Base-by-base conservation (phyloP, 2,113 vertebrate genomes). In the Ameiurus melas region DNA sequence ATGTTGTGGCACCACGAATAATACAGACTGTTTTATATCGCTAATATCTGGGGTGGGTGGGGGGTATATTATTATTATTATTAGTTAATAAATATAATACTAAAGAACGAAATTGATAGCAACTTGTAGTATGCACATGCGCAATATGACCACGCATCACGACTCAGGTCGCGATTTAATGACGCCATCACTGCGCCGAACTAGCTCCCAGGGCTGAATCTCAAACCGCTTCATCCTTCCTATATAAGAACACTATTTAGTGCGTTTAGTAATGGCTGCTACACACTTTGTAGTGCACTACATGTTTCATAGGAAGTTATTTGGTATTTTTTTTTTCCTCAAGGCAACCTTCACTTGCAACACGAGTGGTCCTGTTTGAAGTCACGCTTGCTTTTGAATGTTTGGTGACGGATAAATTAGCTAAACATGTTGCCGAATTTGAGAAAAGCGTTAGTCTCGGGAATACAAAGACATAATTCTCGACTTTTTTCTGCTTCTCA, bases 81-180 rank as follows among this genome's bases (percentile, higher is more conserved):
- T 7, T 78, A 27, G 12, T 47, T n/a, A 10, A 20, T 47, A 55
- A 57, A 57, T 33, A 30, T 33, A 57, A 33, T 20, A 22, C 53
- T 36, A 6, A 79, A 55, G 5, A 55, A n/a, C 22, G 5, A 47
- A 20, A 5, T 1, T 4, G 0, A 47, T 47, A 47, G 43, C 0
- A 47, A 47, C 43, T 47, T 47, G 43, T 47, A 47, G 43, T 7
- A 7, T 8, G 78, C n/a, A 51, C 51, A 80, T 30, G 78, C 19
- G 78, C 51, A 80, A 30, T 20, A 51, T 22, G 7, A 75, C 16
- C 71, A 75, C 39, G 70, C 43, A 47, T 47, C 43, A 47, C 43
- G 43, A 47, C 43, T 47, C 5, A 6, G 6, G 85, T 66, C 85
- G 85, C 85, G 10, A n/a, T 22, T 80, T 86, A 36, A 86, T 80